Evolutionary conservation across 2,797 vertebrate genomes (phyloP), one percentile per base, ranked within the genome.

Genomic region (Phalloptychus januarius): DNA sequence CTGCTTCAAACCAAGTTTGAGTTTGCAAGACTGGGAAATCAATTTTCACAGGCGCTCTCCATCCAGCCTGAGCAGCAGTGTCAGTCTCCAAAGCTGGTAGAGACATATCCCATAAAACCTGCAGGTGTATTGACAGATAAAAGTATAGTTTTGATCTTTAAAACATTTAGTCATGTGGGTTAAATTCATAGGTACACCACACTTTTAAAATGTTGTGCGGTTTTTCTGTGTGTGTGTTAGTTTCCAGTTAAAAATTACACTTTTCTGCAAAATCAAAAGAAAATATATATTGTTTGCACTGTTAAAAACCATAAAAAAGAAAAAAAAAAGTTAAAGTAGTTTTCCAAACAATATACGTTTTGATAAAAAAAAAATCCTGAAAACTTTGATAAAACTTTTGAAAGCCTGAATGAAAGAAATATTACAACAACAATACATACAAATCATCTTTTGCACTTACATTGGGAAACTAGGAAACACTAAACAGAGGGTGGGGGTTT

Each of bases 401-500:
- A 50, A 50, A 50, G 20, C 48, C 1, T 54, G 3, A 11, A 54
- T 54, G 4, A 10, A 40, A 25, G 38, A 23, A 65, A 45, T 40
- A 42, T 42, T 6, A 67, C 3, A 7, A 16, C 15, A 20, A 23
- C 7, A 23, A 38, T 16, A 33, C 61, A 7, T 15, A 38, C 2
- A 65, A 38, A 38, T 13, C 5, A 1, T 25, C 38, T 12, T 31
- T 61, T 6, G 15, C 15, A 7, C 18, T 36, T 13, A 67, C 45
- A 52, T 6, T 6, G 46, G 28, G 25, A 50, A 72, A 40, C n/a
- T 15, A 3, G 28, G 52, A 5, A 52, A 56, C 10, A 52, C 5
- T 61, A 70, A 73, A 76, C 85, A 76, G 67, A 56, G 86, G 76
- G 65, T 72, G 70, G 85, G n/a, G 31, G 75, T 1, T 42, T 7